Conservation (phyloP, 1,140 invertebrate genomes). For the Trachelipus rathkii region DNA sequence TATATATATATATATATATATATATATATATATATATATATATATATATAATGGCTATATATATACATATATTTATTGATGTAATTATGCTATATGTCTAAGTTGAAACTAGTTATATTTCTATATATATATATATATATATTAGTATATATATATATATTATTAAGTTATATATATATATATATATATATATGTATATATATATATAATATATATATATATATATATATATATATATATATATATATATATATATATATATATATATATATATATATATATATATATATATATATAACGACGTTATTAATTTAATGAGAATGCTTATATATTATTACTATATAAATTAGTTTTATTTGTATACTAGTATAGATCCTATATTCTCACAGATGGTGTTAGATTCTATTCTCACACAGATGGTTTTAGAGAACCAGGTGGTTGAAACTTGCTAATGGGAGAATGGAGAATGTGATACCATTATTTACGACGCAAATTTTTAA, state of each 20-base stretch:
- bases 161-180: not conserved
- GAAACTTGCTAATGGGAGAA: too few relatives aligned
- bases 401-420: too few relatives aligned
- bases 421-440: too few relatives aligned
- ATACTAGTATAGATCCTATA: too few relatives aligned
- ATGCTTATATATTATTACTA: too few relatives aligned
- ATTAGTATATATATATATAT: not conserved
- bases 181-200: not conserved
- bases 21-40: constrained; percentile 3
- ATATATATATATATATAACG: not conserved
- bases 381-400: too few relatives aligned
- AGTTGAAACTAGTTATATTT: too few relatives aligned
- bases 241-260: constrained; percentile 3
- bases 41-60: not conserved
- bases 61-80: not conserved
- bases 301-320: too few relatives aligned
- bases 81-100: too few relatives aligned
- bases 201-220: not conserved
- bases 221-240: constrained; percentile 3
- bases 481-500: too few relatives aligned
- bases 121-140: not conserved
- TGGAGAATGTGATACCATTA: too few relatives aligned
- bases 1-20: constrained; percentile 3
- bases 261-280: constrained; percentile 1
- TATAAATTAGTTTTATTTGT: too few relatives aligned